Conservation (phyloP, 2,888 invertebrate genomes). For the Drosophila mimica region DNA sequence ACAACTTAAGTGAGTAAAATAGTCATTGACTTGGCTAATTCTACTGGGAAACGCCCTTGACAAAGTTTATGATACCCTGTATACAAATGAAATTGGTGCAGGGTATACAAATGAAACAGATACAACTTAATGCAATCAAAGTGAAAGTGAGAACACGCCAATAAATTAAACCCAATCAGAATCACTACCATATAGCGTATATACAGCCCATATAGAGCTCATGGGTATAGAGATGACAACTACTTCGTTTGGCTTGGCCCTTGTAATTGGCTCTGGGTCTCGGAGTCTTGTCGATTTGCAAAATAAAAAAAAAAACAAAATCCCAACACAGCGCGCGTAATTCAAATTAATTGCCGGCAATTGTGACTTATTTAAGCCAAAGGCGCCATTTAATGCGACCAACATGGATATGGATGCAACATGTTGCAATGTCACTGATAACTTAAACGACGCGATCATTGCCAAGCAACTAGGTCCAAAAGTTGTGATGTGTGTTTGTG, state of each 20-base stretch:
- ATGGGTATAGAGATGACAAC: slow-evolving; percentile 55
- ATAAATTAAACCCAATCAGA: slow-evolving; percentile 75
- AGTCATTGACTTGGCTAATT: not conserved
- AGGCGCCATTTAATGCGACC: slow-evolving; percentile 74
- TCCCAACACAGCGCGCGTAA: slow-evolving; percentile 70
- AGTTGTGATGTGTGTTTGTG: not conserved
- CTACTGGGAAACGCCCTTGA: not conserved
- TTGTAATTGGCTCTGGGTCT: slow-evolving; percentile 66
- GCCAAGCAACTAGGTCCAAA: slow-evolving; percentile 11
- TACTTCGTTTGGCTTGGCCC: slow-evolving; percentile 49
- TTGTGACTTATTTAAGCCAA: slow-evolving; percentile 74
- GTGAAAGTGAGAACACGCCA: slow-evolving; percentile 77
- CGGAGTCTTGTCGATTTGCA: slow-evolving; percentile 45
- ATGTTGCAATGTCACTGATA: slow-evolving; percentile 20
- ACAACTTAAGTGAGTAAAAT: not conserved
- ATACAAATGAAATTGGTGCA: not conserved
- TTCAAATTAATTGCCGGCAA: slow-evolving; percentile 81
- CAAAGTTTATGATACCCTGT: not conserved
- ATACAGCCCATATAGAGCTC: slow-evolving; percentile 23
- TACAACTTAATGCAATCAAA: slow-evolving; percentile 68
- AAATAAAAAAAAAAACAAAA: slow-evolving; percentile 57
- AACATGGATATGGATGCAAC: slow-evolving; percentile 17
- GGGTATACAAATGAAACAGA: slow-evolving; percentile 29
- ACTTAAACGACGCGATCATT: slow-evolving; percentile 41
- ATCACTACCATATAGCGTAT: slow-evolving; percentile 33